These are phyloP conservation scores for Cephus rjabovi DNA, from an alignment of 2,888 invertebrate genomes.

Conservation along the genomic window DNA sequence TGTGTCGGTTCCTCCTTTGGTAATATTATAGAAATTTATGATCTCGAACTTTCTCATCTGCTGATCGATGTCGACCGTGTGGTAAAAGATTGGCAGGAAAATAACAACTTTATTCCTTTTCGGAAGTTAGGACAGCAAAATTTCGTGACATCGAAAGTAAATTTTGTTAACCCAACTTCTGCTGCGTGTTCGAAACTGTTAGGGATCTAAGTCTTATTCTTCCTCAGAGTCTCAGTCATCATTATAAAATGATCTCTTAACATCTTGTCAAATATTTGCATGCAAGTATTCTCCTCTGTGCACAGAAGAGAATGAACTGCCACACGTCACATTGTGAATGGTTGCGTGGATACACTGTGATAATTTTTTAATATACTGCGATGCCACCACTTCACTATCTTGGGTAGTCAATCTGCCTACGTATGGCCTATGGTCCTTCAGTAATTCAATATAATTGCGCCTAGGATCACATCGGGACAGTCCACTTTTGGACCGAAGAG, in stretches of 20 bases:
- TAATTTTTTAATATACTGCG: constrained; percentile 8
- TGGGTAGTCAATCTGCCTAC: constrained; percentile 4
- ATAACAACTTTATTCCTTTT: no score
- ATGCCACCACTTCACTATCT: background rate
- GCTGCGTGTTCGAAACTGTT: no score
- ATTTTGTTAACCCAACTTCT: background rate
- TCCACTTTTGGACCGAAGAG: no score
- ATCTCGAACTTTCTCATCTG: no score
- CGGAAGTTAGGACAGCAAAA: no score
- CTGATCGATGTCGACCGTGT: no score
- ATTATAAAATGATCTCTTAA: background rate
- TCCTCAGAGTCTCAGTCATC: no score
- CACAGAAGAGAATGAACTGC: constrained; percentile 9
- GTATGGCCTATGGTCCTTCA: background rate
- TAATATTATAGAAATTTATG: constrained; percentile 2
- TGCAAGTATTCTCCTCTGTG: no score
- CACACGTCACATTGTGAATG: constrained; percentile 12
- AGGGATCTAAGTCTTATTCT: no score
- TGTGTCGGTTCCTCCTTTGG: constrained; percentile 29
- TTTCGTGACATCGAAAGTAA: constrained; percentile 19
- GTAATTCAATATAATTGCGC: no score
- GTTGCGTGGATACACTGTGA: constrained; percentile 3
- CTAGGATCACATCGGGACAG: no score
- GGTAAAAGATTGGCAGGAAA: no score
- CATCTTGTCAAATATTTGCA: constrained; percentile 9